Base-by-base conservation (phyloP, 2,888 invertebrate genomes). In the Cephalotes varians region DNA sequence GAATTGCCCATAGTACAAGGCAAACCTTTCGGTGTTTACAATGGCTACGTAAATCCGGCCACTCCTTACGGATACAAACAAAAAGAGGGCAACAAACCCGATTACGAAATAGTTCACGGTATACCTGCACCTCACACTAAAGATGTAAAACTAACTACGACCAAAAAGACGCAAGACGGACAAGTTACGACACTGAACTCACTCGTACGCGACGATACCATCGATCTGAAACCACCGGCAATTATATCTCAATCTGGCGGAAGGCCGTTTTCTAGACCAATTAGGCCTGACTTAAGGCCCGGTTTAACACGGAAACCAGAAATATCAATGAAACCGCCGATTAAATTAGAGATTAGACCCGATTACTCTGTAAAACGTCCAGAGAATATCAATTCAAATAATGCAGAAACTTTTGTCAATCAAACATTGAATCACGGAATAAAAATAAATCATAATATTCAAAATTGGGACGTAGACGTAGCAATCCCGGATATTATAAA, bases 181-280 rank as follows among this genome's bases (percentile, higher is more conserved):
- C 85, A 83, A 34, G 37, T 58, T 3, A 76, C 85, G 1, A 85
- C 86, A 0, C 1, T n/a, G 3, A 82, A 72, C 21, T 85, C 80
- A 3, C 84, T 58, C 9, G 69, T 81, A n/a, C 84, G 87, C 0
- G 91, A 91, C n/a, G 93, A 93, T 21, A 90, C 91, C 10, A 90
- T 91, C 28, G 92, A 93, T 47, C 76, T 93, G 4, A 93, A 92
- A 34, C 91, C 93, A 12, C 93, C 93, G 0, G 92, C 90, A 0
- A 90, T 90, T 7, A 87, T 85, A 76, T 74, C 91, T 1, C 88
- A 89, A 15, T 90, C 91, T 44, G 87, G 86, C 0, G 91, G 91
- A 49, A 90, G 92, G 83, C 92, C 92, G 10, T 92, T 88, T 51
- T 77, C 88, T 3, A 90, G 91, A 74, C 87, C 90, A 0, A 80